Conservation (phyloP, 1,140 invertebrate genomes). For the Sogatella furcifera region DNA sequence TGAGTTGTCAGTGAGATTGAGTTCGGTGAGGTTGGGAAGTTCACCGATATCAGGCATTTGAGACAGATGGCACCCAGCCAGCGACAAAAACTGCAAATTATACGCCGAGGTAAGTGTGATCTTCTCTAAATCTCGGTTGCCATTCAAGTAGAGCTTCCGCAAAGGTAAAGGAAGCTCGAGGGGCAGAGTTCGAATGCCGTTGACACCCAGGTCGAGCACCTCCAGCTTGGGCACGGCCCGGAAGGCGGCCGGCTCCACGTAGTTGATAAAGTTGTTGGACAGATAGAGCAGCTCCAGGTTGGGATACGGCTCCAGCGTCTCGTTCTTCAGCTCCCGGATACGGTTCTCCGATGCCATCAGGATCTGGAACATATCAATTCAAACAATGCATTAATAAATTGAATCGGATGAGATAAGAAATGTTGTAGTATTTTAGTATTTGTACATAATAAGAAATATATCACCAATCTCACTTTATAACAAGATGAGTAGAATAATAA, state of each 20-base stretch:
- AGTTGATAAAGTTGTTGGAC: conserved; percentile 32
- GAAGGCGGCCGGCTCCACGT: conserved; percentile 31
- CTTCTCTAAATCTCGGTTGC: conserved; percentile 9
- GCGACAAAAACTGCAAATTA: neutral
- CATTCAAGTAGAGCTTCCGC: conserved; percentile 15
- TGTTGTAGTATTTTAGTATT: too few species aligned
- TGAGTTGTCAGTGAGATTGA: conserved; percentile 17
- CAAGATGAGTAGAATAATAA: too few species aligned
- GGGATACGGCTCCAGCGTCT: conserved; percentile 28
- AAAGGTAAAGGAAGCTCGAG: conserved; percentile 12
- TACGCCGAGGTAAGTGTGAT: conserved; percentile 6
- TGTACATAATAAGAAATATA: too few species aligned
- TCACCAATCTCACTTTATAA: too few species aligned
- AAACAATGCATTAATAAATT: too few species aligned
- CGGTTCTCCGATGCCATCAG: conserved; percentile 31
- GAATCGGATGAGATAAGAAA: too few species aligned
- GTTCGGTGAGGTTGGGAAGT: conserved; percentile 15
- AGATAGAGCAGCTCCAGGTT: conserved; percentile 32
- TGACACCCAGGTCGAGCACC: conserved; percentile 20
- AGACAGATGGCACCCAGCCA: conserved; percentile 4
- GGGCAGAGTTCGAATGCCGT: conserved; percentile 15
- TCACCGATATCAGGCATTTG: conserved; percentile 16
- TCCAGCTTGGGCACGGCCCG: conserved; percentile 28
- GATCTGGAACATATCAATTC: conserved; percentile 25
- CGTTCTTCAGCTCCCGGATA: conserved; percentile 29